Evolutionary conservation across 2,797 vertebrate genomes (phyloP).

Genomic region (Balearica regulorum): DNA sequence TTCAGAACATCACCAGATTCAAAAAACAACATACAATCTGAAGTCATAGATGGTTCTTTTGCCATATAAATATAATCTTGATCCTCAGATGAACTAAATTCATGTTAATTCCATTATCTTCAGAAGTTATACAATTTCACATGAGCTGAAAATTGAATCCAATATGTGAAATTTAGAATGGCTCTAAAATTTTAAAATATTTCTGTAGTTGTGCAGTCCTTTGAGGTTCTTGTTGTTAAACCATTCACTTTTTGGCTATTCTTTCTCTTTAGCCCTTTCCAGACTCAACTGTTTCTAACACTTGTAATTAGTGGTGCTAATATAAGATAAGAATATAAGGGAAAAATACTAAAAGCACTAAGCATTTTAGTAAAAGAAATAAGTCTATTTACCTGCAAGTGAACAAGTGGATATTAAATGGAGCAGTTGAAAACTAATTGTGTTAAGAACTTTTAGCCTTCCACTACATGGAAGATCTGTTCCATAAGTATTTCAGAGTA

Average conservation of each 20-base stretch:
- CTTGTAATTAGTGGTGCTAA: neutral
- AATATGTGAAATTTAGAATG: neutral
- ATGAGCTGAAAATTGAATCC: neutral
- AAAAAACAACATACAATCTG: neutral
- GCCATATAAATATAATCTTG: neutral
- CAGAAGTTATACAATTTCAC: neutral
- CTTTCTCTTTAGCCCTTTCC: neutral
- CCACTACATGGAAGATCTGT: neutral
- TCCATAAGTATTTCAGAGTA: neutral
- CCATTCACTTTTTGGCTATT: neutral
- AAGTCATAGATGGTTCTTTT: neutral
- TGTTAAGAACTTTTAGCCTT: neutral
- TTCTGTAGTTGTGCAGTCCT: neutral
- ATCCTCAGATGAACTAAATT: neutral
- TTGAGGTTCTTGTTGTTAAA: neutral
- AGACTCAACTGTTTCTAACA: neutral
- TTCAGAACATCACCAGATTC: neutral
- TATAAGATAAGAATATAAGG: neutral
- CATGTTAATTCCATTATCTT: neutral
- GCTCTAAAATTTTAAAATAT: neutral
- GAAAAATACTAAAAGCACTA: neutral
- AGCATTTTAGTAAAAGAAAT: neutral
- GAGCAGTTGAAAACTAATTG: neutral
- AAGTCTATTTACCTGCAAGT: neutral
- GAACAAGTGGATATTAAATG: neutral